Percentiles rank a stretch among this genome's conserved stretches.
phyloP scores from a whole-genome alignment of 2,888 invertebrate genomes.

The Acronicta leporina region DNA sequence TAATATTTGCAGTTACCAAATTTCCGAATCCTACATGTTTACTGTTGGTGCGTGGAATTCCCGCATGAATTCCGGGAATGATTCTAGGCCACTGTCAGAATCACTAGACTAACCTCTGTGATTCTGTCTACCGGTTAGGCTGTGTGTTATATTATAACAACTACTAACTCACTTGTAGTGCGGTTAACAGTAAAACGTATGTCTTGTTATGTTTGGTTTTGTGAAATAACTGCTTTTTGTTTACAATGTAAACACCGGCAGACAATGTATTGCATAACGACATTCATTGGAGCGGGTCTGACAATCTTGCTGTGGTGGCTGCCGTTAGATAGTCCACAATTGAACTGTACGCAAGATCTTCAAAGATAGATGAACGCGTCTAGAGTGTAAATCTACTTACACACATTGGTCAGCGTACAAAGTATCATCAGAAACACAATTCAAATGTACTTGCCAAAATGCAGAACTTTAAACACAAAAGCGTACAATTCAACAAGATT shows the following conservation, averaged over 20 bases:
- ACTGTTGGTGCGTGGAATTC: background rate
- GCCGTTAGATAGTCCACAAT: too few species aligned
- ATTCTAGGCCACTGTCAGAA: background rate
- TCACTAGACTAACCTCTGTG: background rate
- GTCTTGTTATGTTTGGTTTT: background rate
- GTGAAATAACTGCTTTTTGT: too few species aligned
- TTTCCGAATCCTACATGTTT: too few species aligned
- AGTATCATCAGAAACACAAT: constrained; percentile 13
- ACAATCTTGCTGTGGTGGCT: too few species aligned
- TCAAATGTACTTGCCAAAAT: constrained; percentile 7
- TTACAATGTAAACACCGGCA: too few species aligned
- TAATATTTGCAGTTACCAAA: too few species aligned
- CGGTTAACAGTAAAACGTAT: background rate
- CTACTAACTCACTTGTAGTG: background rate
- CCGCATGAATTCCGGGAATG: background rate
- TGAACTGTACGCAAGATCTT: too few species aligned
- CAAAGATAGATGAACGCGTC: too few species aligned
- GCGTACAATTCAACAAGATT: constrained; percentile 16
- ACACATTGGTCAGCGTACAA: background rate
- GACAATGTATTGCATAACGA: too few species aligned
- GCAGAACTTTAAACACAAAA: constrained; percentile 3
- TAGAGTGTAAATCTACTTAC: too few species aligned
- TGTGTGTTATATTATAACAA: background rate
- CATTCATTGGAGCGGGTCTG: too few species aligned
- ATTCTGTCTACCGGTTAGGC: background rate